Percentiles rank a stretch among this genome's conserved stretches.
phyloP scores from a whole-genome alignment of 2,797 vertebrate species.

The Poecilia gillii region DNA sequence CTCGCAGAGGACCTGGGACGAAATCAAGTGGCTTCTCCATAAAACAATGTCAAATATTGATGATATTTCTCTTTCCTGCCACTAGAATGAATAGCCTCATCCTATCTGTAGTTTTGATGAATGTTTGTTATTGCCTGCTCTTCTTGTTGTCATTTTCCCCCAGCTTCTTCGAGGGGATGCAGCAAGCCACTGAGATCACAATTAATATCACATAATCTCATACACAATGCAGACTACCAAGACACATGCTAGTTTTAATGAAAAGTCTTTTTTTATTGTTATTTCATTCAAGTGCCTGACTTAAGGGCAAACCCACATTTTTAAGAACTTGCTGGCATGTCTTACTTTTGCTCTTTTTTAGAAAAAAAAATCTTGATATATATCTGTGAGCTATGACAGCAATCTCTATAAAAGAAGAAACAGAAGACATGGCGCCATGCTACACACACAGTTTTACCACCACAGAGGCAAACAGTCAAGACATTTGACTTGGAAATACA shows the following conservation, averaged over 20 bases:
- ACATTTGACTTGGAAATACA: constrained; percentile 67
- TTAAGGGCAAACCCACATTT: constrained; percentile 19
- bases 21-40: constrained; percentile 86
- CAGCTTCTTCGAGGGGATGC: constrained; percentile 35
- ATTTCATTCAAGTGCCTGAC: constrained; percentile 3
- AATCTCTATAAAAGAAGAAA: constrained; percentile 42
- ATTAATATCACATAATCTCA: constrained; percentile 12
- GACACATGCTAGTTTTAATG: constrained; percentile 11
- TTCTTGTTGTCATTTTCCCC: constrained; percentile 68
- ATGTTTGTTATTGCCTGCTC: constrained; percentile 82
- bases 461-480: constrained; percentile 36
- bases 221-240: constrained; percentile 7
- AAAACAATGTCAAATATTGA: constrained; percentile 88
- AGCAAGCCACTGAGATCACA: constrained; percentile 23
- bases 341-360: constrained; percentile 28
- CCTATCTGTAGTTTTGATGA: constrained; percentile 81
- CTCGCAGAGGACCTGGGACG: constrained; percentile 79
- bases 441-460: constrained; percentile 44
- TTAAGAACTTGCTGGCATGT: constrained; percentile 21
- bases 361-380: constrained; percentile 12
- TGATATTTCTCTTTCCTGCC: constrained; percentile 84
- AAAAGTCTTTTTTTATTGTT: neutral
- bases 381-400: constrained; percentile 44
- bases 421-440: constrained; percentile 36
- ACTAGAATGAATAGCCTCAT: constrained; percentile 82